Base-by-base conservation (phyloP, 2,113 vertebrate genomes). In the Calidris pugnax region DNA sequence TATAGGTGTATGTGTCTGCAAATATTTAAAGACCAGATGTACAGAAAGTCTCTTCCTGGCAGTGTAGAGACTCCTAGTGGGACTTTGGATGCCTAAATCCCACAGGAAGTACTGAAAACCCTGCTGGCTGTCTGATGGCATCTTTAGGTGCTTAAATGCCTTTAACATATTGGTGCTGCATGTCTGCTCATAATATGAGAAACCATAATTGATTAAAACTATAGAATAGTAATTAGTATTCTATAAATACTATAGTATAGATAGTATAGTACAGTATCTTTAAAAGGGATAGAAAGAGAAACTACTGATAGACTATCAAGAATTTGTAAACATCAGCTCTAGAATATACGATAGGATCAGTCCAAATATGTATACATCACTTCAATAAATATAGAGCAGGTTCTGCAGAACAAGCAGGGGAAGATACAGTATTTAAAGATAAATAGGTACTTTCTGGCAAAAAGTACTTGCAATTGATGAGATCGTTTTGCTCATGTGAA, bases 21-120 rank as follows among this genome's bases (percentile, higher is more conserved):
- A 88, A 87, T 87, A 81, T 56, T 81, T 90, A 50, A 94, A 85
- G 83, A 89, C 45, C 53, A 92, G 76, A 92, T 48, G 41, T 57
- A 78, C 1, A 72, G 75, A 39, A 75, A 84, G 62, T 57, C 69
- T 92, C 67, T 79, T 80, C 30, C 39, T 85, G 90, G 73, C 57
- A 87, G 27, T 33, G 47, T 43, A 75, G 35, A 81, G 39, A 53
- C 55, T 95, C 62, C 47, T n/a, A 77, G 37, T 59, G 50, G 50
- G 57, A 83, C 21, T 63, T 74, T 1, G 21, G 45, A 63, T 78
- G 56, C 43, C 60, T 78, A 92, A 95, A 80, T 77, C 85, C 51
- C 92, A 67, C 0, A 12, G 56, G 72, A 80, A 77, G 41, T 56
- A 35, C 41, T 67, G 76, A 78, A 84, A 95, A 84, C 39, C 9